Evolutionary conservation across 2,113 vertebrate genomes (phyloP).

Genomic region (Sturnira hondurensis): DNA sequence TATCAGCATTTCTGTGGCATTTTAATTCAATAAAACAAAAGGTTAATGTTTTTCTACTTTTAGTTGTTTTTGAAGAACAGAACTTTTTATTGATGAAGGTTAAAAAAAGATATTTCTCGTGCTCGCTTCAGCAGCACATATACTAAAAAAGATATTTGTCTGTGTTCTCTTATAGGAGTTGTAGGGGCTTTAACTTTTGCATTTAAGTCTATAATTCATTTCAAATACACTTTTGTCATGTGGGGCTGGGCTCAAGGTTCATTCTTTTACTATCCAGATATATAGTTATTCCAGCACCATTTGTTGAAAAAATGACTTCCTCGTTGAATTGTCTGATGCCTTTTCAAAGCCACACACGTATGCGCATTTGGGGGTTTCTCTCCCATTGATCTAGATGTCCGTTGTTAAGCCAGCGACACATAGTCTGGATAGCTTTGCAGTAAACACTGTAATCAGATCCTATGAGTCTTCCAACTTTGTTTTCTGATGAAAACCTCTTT

Average conservation of each 20-base stretch:
- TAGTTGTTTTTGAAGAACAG: slow-evolving; percentile 35
- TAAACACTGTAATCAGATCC: slow-evolving; percentile 11
- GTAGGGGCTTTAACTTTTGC: not conserved
- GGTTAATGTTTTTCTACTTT: slow-evolving; percentile 85
- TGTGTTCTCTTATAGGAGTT: not conserved
- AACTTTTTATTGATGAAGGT: not conserved
- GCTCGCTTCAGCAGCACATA: no score
- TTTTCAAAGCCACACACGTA: not conserved
- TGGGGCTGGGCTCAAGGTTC: not conserved
- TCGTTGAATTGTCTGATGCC: not conserved
- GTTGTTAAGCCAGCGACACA: not conserved
- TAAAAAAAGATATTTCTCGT: not conserved
- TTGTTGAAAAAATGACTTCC: not conserved
- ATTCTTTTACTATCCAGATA: not conserved
- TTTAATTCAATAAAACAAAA: slow-evolving; percentile 91
- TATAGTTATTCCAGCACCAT: not conserved
- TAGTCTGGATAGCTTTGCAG: not conserved
- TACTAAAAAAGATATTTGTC: not conserved
- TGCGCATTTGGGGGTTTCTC: not conserved
- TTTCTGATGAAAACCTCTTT: slow-evolving; percentile 7
- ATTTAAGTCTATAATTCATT: not conserved
- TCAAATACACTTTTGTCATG: not conserved
- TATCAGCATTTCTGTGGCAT: slow-evolving; percentile 86
- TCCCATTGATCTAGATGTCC: not conserved
- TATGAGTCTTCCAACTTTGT: not conserved